A percentile compares a stretch with the other conserved stretches of the same genome.
phyloP scores from a whole-genome alignment of 2,797 vertebrate genomes.

The Tenualosa thibaudeaui region DNA sequence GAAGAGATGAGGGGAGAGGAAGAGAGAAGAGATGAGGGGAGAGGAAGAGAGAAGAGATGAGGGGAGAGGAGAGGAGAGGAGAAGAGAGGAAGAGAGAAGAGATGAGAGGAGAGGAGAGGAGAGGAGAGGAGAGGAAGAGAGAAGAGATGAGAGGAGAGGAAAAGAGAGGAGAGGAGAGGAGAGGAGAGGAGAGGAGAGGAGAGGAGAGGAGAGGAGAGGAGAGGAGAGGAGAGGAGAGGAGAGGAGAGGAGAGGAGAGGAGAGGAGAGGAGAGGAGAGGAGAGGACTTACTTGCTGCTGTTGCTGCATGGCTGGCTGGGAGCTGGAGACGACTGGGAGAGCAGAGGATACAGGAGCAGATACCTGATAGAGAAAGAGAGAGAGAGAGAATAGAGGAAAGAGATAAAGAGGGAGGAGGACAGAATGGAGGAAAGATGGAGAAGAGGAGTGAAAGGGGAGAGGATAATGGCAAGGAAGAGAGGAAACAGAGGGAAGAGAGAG shows the following conservation, averaged over 20 bases:
- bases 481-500: neutral
- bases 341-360: slow-evolving; percentile 35
- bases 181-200: no score
- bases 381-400: neutral
- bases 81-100: neutral
- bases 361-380: neutral
- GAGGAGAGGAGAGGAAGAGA: no score
- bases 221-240: neutral
- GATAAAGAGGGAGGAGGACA: neutral
- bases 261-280: neutral
- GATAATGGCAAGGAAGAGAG: no score
- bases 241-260: no score
- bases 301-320: slow-evolving; percentile 57
- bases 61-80: neutral
- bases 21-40: neutral
- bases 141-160: no score
- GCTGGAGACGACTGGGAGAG: slow-evolving; percentile 56
- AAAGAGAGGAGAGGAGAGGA: no score
- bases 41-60: slow-evolving; percentile 1
- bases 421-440: no score
- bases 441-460: neutral
- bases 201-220: neutral
- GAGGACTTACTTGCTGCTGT: no score
- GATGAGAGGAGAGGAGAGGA: no score
- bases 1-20: slow-evolving; percentile 35